These are phyloP conservation scores for Pheosia gnoma DNA, from an alignment of 2,888 invertebrate species.

Conservation along the genomic window DNA sequence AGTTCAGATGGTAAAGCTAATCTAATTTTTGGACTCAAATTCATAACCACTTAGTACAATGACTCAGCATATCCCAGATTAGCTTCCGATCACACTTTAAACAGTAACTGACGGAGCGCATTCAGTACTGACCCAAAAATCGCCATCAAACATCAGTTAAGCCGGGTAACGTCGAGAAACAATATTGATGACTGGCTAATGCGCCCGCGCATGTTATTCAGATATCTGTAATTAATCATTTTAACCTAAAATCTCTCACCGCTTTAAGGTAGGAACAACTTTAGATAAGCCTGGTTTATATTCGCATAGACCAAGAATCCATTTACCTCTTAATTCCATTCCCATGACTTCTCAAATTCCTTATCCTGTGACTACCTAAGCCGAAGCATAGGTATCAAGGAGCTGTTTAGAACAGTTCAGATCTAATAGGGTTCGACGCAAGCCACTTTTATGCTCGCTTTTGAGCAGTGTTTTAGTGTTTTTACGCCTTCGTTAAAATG, in stretches of 20 bases:
- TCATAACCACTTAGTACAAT: not conserved
- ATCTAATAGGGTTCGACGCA: too few relatives aligned
- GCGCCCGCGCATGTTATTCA: slow-evolving; percentile 27
- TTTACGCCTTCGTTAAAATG: too few relatives aligned
- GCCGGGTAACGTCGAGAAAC: slow-evolving; percentile 13
- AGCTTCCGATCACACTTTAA: not conserved
- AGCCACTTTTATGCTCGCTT: too few relatives aligned
- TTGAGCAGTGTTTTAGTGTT: too few relatives aligned
- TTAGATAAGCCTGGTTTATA: too few relatives aligned
- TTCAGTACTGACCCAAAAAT: not conserved
- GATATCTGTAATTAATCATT: slow-evolving; percentile 52
- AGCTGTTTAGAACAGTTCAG: too few relatives aligned
- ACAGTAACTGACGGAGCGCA: slow-evolving; percentile 1
- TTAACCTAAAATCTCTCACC: slow-evolving; percentile 43
- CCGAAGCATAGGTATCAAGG: too few relatives aligned
- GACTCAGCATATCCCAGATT: not conserved
- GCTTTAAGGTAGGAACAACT: slow-evolving; percentile 3
- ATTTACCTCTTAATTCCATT: too few relatives aligned
- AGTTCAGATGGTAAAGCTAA: too few relatives aligned
- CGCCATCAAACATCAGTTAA: slow-evolving; percentile 14
- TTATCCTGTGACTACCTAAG: too few relatives aligned
- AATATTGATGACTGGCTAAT: slow-evolving; percentile 16
- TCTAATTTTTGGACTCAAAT: not conserved
- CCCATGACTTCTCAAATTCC: too few relatives aligned
- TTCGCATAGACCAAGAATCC: too few relatives aligned